Percentiles rank a stretch among this genome's conserved stretches.
These are phyloP conservation scores for Trilocha varians DNA, from an alignment of 2,888 invertebrate species.

Conservation along the genomic window DNA sequence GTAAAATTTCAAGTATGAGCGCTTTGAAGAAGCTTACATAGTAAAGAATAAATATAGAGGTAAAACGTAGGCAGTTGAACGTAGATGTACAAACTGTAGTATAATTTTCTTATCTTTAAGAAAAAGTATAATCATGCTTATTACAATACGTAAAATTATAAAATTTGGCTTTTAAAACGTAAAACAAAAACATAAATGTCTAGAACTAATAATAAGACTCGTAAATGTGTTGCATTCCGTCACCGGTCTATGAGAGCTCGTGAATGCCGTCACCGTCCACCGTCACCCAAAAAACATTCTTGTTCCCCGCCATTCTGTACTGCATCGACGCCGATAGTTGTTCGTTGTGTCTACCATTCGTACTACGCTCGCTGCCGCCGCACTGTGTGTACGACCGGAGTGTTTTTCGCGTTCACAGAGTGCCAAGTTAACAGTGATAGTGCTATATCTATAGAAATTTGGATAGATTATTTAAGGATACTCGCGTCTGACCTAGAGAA, in stretches of 20 bases:
- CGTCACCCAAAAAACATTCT: conserved; percentile 30
- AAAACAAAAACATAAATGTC: not conserved
- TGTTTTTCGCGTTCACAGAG: conserved; percentile 53
- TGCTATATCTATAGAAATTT: conserved; percentile 38
- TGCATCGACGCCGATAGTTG: conserved; percentile 41
- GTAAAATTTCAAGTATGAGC: too few species aligned
- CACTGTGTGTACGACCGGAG: conserved; percentile 27
- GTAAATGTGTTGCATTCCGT: conserved; percentile 31
- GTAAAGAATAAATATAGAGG: too few species aligned
- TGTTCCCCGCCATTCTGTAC: conserved; percentile 25
- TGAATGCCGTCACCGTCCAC: conserved; percentile 20
- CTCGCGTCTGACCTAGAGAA: conserved; percentile 34
- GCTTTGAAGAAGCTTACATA: too few species aligned
- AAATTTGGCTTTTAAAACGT: not conserved
- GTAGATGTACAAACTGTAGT: too few species aligned
- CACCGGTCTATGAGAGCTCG: conserved; percentile 18
- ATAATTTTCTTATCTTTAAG: too few species aligned
- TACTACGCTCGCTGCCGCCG: conserved; percentile 45
- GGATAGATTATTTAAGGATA: conserved; percentile 18
- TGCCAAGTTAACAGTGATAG: conserved; percentile 50
- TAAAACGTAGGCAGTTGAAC: too few species aligned
- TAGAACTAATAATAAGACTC: conserved; percentile 4
- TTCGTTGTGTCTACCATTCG: conserved; percentile 36
- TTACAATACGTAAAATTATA: too few species aligned
- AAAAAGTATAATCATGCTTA: too few species aligned